These are phyloP conservation scores for Sciurus carolinensis DNA, from an alignment of 2,797 vertebrate species.

Conservation along the genomic window DNA sequence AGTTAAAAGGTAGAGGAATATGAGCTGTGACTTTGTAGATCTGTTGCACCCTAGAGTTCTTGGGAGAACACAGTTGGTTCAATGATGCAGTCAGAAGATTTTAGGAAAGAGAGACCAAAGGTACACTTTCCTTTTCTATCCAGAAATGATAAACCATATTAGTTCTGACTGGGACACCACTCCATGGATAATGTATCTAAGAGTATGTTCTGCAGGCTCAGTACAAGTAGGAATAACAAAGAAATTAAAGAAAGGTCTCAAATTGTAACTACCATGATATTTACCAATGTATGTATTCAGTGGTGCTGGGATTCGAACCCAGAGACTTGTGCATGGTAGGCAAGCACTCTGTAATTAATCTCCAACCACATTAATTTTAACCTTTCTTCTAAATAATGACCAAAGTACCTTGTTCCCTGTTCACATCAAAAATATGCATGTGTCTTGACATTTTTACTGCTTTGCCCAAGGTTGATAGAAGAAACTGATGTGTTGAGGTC, in stretches of 20 bases:
- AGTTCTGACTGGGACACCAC: not conserved
- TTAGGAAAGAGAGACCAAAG: constrained; percentile 60
- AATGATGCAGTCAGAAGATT: constrained; percentile 45
- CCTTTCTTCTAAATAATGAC: not conserved
- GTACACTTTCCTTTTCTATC: not conserved
- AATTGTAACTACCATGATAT: not conserved
- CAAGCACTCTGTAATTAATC: not conserved
- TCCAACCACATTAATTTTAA: not conserved
- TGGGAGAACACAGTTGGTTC: constrained; percentile 38
- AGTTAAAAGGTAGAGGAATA: constrained; percentile 67
- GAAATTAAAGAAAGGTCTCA: constrained; percentile 8
- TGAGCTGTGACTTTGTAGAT: constrained; percentile 60
- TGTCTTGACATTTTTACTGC: not conserved
- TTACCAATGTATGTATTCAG: no score
- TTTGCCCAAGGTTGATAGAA: constrained; percentile 3
- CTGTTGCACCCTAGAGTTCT: constrained; percentile 26
- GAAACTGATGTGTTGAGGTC: not conserved
- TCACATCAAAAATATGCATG: not conserved
- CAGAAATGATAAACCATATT: constrained; percentile 51
- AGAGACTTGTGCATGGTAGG: not conserved
- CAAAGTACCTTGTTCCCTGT: not conserved
- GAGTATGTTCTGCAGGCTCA: not conserved
- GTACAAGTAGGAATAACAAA: not conserved
- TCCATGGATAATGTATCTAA: not conserved
- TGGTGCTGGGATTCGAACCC: not conserved